phyloP scores from a whole-genome alignment of 2,797 vertebrate genomes.

The Simalia tracyae region DNA sequence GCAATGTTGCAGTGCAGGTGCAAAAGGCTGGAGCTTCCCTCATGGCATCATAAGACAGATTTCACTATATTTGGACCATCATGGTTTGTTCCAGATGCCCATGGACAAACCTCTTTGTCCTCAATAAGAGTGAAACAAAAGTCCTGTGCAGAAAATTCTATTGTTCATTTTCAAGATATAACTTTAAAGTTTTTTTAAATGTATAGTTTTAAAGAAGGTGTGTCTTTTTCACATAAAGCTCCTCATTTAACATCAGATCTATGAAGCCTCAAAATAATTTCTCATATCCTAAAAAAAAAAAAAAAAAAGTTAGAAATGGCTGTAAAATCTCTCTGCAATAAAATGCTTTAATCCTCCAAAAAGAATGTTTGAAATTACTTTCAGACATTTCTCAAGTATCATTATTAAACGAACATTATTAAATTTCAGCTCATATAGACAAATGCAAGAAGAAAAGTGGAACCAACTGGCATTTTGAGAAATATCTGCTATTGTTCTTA shows the following conservation, averaged over 20 bases:
- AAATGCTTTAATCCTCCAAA: not conserved
- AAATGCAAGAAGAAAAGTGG: constrained; percentile 19
- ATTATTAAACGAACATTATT: not conserved
- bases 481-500: constrained; percentile 9
- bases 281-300: not conserved
- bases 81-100: not conserved
- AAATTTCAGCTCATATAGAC: not conserved
- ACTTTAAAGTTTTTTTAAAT: not conserved
- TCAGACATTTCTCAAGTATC: not conserved
- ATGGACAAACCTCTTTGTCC: not conserved
- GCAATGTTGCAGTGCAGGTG: not conserved
- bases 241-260: not conserved
- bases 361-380: constrained; percentile 26
- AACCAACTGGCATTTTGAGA: constrained; percentile 1
- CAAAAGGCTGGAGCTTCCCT: not conserved
- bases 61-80: not conserved
- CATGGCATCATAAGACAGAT: not conserved
- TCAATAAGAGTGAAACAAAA: not conserved
- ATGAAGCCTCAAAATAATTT: not conserved
- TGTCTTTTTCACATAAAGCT: not conserved
- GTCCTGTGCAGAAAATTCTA: not conserved
- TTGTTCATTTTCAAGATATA: not conserved
- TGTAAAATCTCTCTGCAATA: not conserved
- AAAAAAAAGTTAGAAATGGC: not conserved
- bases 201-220: not conserved